Percentiles rank a stretch among this genome's conserved stretches.
phyloP scores from a whole-genome alignment of 1,140 invertebrate genomes.

The Tetragonula clypearis region DNA sequence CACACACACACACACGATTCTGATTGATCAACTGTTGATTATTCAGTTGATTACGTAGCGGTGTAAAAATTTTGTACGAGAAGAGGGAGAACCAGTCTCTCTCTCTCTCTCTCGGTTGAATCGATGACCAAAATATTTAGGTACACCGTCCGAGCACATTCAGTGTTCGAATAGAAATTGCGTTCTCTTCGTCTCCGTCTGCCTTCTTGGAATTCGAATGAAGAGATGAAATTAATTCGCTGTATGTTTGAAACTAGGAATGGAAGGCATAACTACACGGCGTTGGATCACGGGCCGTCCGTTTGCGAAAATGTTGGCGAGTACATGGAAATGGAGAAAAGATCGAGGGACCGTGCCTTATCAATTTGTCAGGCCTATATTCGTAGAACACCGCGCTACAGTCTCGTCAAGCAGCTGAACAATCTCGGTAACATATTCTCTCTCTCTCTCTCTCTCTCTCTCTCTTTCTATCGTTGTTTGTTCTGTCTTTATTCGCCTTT shows the following conservation, averaged over 20 bases:
- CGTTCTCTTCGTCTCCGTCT: background rate
- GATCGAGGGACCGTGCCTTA: slow-evolving; percentile 84
- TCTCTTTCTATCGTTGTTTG: background rate
- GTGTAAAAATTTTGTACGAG: background rate
- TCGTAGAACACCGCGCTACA: slow-evolving; percentile 86
- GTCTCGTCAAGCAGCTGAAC: slow-evolving; percentile 88
- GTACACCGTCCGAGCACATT: background rate
- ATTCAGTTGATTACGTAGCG: background rate
- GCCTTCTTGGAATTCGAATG: background rate
- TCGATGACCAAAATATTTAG: background rate
- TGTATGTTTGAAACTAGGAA: slow-evolving; percentile 75
- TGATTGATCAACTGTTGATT: background rate
- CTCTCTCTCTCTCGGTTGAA: background rate
- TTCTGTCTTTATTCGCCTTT: background rate
- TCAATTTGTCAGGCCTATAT: slow-evolving; percentile 86
- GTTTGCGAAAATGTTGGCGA: slow-evolving; percentile 83
- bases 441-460: background rate
- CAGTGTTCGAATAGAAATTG: background rate
- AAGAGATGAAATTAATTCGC: slow-evolving; percentile 5
- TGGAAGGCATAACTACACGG: slow-evolving; percentile 87
- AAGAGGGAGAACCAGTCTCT: no score
- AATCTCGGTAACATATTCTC: slow-evolving; percentile 85
- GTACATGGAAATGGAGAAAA: slow-evolving; percentile 85
- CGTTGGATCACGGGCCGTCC: slow-evolving; percentile 83
- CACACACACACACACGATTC: background rate